Conservation (phyloP, 1,140 invertebrate species). For the Trachelipus rathkii region DNA sequence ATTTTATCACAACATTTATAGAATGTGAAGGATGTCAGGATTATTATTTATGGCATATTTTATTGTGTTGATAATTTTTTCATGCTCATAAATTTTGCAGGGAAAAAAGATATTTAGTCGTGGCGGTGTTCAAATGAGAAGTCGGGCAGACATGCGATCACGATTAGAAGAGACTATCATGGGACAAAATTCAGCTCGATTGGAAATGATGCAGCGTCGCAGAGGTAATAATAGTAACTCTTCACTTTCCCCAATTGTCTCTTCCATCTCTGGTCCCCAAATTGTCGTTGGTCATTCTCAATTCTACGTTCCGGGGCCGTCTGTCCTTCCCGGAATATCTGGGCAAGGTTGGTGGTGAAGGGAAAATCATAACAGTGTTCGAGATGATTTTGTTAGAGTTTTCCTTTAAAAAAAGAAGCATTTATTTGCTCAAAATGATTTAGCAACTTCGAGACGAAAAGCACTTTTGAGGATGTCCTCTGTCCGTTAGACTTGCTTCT, state of each 20-base stretch:
- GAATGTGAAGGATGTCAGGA: no score
- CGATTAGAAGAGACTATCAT: slow-evolving; percentile 86
- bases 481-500: no score
- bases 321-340: background rate
- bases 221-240: slow-evolving; percentile 46
- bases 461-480: no score
- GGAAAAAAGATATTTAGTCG: slow-evolving; percentile 59
- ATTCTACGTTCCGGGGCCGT: slow-evolving; percentile 41
- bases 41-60: background rate
- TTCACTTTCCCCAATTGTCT: slow-evolving; percentile 19
- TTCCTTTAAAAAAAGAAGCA: no score
- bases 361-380: background rate
- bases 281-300: slow-evolving; percentile 43
- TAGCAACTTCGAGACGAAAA: no score
- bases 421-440: no score
- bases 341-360: slow-evolving; percentile 5
- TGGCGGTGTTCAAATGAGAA: slow-evolving; percentile 28
- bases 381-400: no score
- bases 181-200: slow-evolving; percentile 82
- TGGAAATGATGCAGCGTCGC: slow-evolving; percentile 80
- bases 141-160: slow-evolving; percentile 53
- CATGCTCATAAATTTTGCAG: slow-evolving; percentile 49
- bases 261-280: slow-evolving; percentile 17
- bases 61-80: background rate
- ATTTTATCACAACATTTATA: background rate